phyloP scores from a whole-genome alignment of 1,140 invertebrate species.

The Drosophila kanapiae region DNA sequence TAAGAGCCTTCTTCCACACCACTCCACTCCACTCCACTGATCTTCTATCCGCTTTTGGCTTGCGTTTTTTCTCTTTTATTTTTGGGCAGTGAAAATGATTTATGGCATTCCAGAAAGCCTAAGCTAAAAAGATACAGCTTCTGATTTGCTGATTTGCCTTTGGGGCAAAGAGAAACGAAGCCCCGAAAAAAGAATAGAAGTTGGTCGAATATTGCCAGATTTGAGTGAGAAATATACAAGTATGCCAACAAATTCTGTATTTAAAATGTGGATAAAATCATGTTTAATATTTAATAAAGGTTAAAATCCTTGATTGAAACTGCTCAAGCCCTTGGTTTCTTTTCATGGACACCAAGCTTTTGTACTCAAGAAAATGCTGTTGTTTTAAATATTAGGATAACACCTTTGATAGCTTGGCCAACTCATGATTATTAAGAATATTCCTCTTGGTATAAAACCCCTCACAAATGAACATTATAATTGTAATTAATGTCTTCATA shows the following conservation, averaged over 20 bases:
- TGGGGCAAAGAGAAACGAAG: not conserved
- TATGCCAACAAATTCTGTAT: not conserved
- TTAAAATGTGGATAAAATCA: not conserved
- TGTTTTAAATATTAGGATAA: not conserved
- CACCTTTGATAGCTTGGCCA: not conserved
- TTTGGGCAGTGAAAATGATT: slow-evolving; percentile 59
- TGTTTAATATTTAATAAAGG: too few species aligned
- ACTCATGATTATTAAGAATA: not conserved
- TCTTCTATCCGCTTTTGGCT: not conserved
- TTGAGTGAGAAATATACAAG: not conserved
- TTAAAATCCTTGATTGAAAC: not conserved
- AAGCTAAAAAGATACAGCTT: slow-evolving; percentile 41
- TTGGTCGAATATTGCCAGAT: not conserved
- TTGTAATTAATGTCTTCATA: too few species aligned
- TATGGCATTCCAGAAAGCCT: slow-evolving; percentile 54
- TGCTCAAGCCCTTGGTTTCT: not conserved
- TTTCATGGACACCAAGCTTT: not conserved
- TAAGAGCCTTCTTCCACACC: slow-evolving; percentile 52
- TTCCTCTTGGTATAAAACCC: too few species aligned
- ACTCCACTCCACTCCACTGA: slow-evolving; percentile 10
- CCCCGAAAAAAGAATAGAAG: not conserved
- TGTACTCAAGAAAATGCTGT: not conserved
- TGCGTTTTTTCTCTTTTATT: not conserved
- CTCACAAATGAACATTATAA: not conserved
- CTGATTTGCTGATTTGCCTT: slow-evolving; percentile 52